Evolutionary conservation across 37 sponge, comb jelly and placozoan genomes (phyloP), one percentile per base, ranked within the genome.

Genomic region (Theonella swinhoei): DNA sequence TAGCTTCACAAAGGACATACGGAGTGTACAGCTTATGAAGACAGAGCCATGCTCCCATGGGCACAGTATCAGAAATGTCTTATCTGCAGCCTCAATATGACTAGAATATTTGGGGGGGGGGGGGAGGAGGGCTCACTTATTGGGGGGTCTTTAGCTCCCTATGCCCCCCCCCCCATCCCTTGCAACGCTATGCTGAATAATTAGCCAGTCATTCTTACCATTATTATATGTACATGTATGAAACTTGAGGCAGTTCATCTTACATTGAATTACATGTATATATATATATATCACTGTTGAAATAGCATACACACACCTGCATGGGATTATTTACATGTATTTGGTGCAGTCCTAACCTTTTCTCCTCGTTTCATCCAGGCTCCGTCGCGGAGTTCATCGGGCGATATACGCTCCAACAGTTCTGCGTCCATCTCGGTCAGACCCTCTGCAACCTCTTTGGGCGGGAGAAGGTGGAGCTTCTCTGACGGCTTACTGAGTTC

Each of bases 381-480:
- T 20, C 83, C 74, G 60, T 60, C 65, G 29, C 66, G 39, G 7
- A 82, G 64, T 39, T 82, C 83, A 0, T 54, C 25, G 14, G 34
- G 42, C 4, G 54, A 47, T n/a, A 82, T 82, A 29, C 66, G 39
- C 26, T 74, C 54, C 7, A 82, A 34, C 41, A 74, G 17, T 26
- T 82, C 83, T 0, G 42, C 83, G 26, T 82, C 83, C 11, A 82
- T 33, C 41, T 70, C 43, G 3, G 75, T 64, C 83, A 82, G 74
- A 33, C 71, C 74, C 65, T 72, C 74, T 4, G 83, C 83, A 0
- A 82, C 81, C 25, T 42, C 36, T 39, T 38, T 80, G 1, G 59
- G 23, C 29, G 65, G 68, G 5, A 68, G 29, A 34, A 37, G 61
- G 36, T 80, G 47, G 19, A 80, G 42, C 58, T 42, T 68, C 0